These are phyloP conservation scores for Champsocephalus esox DNA, from an alignment of 2,797 vertebrate genomes.

Conservation along the genomic window DNA sequence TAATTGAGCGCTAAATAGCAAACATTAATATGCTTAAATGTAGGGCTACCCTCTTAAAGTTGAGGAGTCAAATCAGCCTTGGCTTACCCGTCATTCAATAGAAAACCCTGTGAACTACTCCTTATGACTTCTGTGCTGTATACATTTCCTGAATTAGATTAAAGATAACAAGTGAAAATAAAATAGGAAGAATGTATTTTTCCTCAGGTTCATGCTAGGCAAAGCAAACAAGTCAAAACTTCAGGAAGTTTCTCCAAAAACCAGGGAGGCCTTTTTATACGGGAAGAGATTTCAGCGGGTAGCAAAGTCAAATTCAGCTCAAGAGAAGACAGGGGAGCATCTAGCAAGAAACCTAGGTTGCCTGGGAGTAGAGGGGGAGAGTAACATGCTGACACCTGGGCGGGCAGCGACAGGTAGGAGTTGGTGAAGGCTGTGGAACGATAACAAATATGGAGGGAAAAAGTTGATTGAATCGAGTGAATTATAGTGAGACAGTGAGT, in stretches of 20 bases:
- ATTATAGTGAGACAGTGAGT: conserved; percentile 70
- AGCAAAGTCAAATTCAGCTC: neutral
- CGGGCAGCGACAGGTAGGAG: conserved; percentile 50
- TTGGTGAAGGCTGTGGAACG: conserved; percentile 37
- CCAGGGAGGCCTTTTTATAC: neutral
- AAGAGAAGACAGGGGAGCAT: neutral
- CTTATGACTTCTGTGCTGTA: neutral
- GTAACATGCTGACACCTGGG: conserved; percentile 46
- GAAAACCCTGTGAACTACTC: too few species aligned
- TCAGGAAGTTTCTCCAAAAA: neutral
- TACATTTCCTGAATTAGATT: neutral
- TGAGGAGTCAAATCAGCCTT: too few species aligned
- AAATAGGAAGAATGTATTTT: neutral
- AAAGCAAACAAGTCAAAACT: neutral
- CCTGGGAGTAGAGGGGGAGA: conserved; percentile 4
- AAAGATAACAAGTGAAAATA: too few species aligned
- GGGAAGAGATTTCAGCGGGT: neutral
- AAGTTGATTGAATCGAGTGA: conserved; percentile 68
- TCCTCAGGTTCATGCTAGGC: neutral
- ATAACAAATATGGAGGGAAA: conserved; percentile 69
- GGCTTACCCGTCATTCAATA: too few species aligned
- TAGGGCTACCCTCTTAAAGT: too few species aligned
- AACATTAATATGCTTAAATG: neutral
- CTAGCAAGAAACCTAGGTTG: neutral
- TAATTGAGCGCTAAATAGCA: neutral